Evolutionary conservation across 2,113 vertebrate genomes (phyloP), one percentile per base, ranked within the genome.

Genomic region (Paramormyrops kingsleyae): DNA sequence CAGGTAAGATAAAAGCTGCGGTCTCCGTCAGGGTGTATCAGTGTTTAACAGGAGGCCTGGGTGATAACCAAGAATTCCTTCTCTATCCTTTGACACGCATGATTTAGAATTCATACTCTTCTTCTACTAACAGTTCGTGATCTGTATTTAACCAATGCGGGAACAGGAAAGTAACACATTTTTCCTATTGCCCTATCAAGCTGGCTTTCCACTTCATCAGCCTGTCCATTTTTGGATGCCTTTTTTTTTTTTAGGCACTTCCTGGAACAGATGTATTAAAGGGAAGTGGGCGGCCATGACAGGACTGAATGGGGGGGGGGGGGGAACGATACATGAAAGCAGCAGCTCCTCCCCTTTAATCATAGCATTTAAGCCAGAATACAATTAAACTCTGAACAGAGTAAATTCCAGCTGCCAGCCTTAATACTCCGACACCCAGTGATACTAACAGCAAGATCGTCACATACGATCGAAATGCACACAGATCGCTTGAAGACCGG

Each of bases 331-430:
- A 2, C 59, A 77, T 39, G 70, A 19, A 77, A 80, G 35, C 74
- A 42, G 74, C 74, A 80, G 35, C 74, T 80, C 74, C 74, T 80
- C 35, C 74, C 74, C 74, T 80, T 80, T 80, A 80, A 80, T 80
- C 35, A 80, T 19, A 35, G 35, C 74, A 80, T 39, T 42, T 80
- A 80, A 80, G 74, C 74, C 31, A 42, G 74, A 42, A 77, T 42
- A 77, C 31, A 77, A 77, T 42, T 77, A 77, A 42, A 39, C 1
- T 5, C 74, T 42, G 74, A 77, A 42, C 31, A 80, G 17, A 17
- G 74, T 80, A 80, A 80, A 35, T 42, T 42, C 35, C 74, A 42
- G 74, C 74, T 80, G 35, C 74, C 31, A 8, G 31, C 74, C 70
- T 42, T 19, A 19, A 80, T 1, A 17, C 74, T 39, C 74, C 13